Percentiles rank a stretch among this genome's conserved stretches.
These are phyloP conservation scores for Cisticola juncidis DNA, from an alignment of 2,113 vertebrate species.

Conservation along the genomic window DNA sequence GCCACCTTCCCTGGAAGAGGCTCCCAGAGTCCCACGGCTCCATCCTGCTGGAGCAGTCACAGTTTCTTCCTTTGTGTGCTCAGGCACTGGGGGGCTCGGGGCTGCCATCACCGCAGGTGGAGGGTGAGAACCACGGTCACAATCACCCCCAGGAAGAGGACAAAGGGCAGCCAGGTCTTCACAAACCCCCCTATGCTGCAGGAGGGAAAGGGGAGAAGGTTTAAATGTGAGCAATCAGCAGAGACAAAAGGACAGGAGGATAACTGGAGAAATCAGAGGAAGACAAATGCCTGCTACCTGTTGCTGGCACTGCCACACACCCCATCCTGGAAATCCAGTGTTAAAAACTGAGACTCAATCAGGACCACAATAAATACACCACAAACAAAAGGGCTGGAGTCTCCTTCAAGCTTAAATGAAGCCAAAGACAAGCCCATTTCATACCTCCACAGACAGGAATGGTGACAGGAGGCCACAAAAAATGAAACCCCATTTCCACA, in stretches of 20 bases:
- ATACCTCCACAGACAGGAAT: not conserved
- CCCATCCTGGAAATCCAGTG: not conserved
- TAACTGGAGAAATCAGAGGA: not conserved
- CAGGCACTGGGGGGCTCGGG: not conserved
- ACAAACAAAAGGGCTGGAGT: not conserved
- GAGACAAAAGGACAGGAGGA: not conserved
- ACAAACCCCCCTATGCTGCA: constrained; percentile 87
- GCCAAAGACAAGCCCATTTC: not conserved
- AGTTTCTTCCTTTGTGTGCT: not conserved
- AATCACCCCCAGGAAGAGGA: constrained; percentile 86
- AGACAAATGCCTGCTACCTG: not conserved
- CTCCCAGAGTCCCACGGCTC: not conserved
- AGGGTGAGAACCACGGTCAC: constrained; percentile 84
- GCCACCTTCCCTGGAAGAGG: constrained; percentile 1
- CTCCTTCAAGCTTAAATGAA: not conserved
- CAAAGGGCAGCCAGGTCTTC: constrained; percentile 96
- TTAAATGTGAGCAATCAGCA: not conserved
- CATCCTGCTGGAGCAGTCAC: not conserved
- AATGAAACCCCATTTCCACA: not conserved
- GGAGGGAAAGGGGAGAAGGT: not conserved
- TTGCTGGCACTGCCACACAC: not conserved
- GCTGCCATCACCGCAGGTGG: constrained; percentile 80
- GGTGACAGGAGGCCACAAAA: not conserved
- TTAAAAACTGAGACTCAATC: not conserved
- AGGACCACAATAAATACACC: not conserved